Percentiles rank a stretch among this genome's conserved stretches.
These are phyloP conservation scores for Trematomus loennbergii DNA, from an alignment of 2,113 vertebrate species.

Conservation along the genomic window DNA sequence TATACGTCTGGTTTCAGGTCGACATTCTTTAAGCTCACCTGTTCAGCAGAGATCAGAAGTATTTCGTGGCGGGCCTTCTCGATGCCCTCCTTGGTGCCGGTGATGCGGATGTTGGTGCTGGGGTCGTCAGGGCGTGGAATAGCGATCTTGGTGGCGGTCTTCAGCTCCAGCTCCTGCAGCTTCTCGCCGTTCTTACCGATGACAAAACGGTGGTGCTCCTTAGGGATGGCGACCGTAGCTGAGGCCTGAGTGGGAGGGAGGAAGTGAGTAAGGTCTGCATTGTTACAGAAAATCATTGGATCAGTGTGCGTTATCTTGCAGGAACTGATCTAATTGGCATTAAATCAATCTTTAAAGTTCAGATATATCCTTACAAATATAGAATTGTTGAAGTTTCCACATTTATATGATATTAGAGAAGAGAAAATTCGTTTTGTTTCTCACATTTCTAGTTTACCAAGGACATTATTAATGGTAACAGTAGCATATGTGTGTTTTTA, in stretches of 20 bases:
- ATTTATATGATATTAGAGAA: not conserved
- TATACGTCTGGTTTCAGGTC: not conserved
- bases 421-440: not conserved
- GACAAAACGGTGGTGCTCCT: conserved; percentile 86
- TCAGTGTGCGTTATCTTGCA: not conserved
- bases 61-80: conserved; percentile 86
- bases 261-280: no score
- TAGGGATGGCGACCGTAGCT: conserved; percentile 83
- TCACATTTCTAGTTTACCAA: not conserved
- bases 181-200: conserved; percentile 87
- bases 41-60: conserved; percentile 84
- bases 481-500: conserved; percentile 5
- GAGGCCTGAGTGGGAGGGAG: conserved; percentile 68
- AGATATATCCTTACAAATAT: no score
- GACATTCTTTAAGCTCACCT: conserved; percentile 69
- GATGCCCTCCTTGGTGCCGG: conserved; percentile 84
- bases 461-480: not conserved
- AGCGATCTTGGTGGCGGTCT: conserved; percentile 84
- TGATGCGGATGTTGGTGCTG: conserved; percentile 83
- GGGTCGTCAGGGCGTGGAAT: conserved; percentile 84
- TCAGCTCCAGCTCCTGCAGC: conserved; percentile 86
- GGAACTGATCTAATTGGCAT: no score
- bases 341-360: no score
- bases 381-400: no score
- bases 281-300: not conserved